Conservation (phyloP, 1,140 invertebrate species). For the Drosophila bifasciata region DNA sequence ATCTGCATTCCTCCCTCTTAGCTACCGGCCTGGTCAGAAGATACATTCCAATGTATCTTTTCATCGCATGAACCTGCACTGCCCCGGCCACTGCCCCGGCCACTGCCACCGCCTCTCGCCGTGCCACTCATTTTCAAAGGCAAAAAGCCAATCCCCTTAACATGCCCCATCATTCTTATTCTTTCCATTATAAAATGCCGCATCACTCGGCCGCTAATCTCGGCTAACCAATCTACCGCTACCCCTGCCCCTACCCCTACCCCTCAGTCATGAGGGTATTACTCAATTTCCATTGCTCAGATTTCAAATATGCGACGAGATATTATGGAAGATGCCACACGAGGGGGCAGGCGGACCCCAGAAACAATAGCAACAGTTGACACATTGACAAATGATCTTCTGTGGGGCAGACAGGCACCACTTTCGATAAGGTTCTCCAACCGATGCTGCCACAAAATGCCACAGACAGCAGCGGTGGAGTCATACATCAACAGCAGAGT, state of each 20-base stretch:
- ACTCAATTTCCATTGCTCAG: conserved; percentile 76
- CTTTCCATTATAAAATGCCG: conserved; percentile 47
- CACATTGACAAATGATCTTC: conserved; percentile 75
- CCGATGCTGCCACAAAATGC: too few species aligned
- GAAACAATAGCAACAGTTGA: conserved; percentile 52
- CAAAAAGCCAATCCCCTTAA: conserved; percentile 45
- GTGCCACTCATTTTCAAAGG: conserved; percentile 6
- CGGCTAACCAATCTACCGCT: conserved; percentile 56
- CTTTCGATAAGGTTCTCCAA: conserved; percentile 54
- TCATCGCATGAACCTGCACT: conserved; percentile 27
- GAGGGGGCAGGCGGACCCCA: conserved; percentile 46
- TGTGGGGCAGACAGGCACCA: conserved; percentile 19
- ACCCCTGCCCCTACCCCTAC: conserved; percentile 45
- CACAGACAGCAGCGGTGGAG: neutral
- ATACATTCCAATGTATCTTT: conserved; percentile 24
- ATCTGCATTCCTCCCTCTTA: conserved; percentile 36
- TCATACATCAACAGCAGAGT: conserved; percentile 62
- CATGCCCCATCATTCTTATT: conserved; percentile 39
- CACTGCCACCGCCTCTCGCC: too few species aligned
- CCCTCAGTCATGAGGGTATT: conserved; percentile 49
- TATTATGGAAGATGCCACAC: conserved; percentile 62
- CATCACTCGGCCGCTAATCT: conserved; percentile 66
- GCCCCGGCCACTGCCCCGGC: too few species aligned
- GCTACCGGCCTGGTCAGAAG: conserved; percentile 50
- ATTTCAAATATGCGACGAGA: conserved; percentile 50